Percentiles rank a stretch among this genome's conserved stretches.
Conservation (phyloP, 2,113 vertebrate species). For the Rhea americana region DNA sequence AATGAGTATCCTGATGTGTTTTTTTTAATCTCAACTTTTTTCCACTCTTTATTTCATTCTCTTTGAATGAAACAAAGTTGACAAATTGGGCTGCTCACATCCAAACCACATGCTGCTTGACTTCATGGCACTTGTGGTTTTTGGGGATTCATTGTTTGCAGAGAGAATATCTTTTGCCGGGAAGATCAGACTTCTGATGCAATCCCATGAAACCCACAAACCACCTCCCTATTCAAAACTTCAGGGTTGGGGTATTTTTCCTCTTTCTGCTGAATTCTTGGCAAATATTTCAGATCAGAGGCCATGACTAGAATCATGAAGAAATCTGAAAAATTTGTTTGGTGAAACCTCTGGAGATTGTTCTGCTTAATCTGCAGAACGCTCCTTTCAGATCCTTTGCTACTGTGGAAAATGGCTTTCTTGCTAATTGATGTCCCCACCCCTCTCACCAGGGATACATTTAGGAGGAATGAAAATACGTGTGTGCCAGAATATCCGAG, state of each 20-base stretch:
- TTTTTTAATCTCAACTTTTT: constrained; percentile 48
- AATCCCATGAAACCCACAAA: constrained; percentile 70
- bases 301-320: constrained; percentile 44
- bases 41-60: constrained; percentile 49
- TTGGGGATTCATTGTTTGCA: constrained; percentile 62
- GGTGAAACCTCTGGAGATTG: constrained; percentile 46
- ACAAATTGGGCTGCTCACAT: constrained; percentile 58
- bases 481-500: constrained; percentile 27
- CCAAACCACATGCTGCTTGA: constrained; percentile 66
- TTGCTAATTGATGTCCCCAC: constrained; percentile 13
- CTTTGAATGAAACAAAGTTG: constrained; percentile 59
- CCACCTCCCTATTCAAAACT: constrained; percentile 54
- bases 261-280: constrained; percentile 51
- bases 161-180: constrained; percentile 54
- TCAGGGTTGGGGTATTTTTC: constrained; percentile 27
- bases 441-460: not conserved
- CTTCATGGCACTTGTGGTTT: constrained; percentile 67
- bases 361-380: constrained; percentile 44
- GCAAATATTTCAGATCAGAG: constrained; percentile 42
- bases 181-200: constrained; percentile 71
- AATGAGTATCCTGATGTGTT: constrained; percentile 22
- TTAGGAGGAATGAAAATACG: constrained; percentile 52
- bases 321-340: constrained; percentile 61
- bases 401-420: constrained; percentile 60
- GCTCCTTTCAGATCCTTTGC: not conserved